phyloP scores from a whole-genome alignment of 2,888 invertebrate species.

The Cloeon dipterum region DNA sequence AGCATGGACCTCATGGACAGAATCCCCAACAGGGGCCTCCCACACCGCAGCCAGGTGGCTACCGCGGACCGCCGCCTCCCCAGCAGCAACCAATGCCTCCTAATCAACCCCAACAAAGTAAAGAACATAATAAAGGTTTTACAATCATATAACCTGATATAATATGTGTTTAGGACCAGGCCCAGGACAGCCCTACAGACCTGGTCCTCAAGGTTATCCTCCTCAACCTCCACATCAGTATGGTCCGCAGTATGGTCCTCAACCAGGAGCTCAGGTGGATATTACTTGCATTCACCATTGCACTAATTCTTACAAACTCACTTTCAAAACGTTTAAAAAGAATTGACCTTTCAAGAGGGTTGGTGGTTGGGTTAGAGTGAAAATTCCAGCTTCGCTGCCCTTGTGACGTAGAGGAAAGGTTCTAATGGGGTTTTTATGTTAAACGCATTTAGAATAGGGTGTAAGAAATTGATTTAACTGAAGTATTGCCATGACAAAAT shows the following conservation, averaged over 20 bases:
- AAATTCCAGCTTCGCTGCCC: too few relatives aligned
- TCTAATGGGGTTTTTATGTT: too few relatives aligned
- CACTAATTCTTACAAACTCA: slow-evolving; percentile 8
- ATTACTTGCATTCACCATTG: slow-evolving; percentile 5
- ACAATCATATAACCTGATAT: background rate
- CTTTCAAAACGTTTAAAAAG: slow-evolving; percentile 9
- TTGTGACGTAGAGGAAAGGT: too few relatives aligned
- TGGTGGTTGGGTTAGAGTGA: too few relatives aligned
- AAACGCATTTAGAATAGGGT: too few relatives aligned
- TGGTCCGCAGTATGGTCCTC: slow-evolving; percentile 10
- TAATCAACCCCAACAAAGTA: background rate
- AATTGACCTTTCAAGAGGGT: too few relatives aligned
- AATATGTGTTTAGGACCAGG: slow-evolving; percentile 9
- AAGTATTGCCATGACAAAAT: too few relatives aligned
- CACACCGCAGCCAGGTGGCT: slow-evolving; percentile 14
- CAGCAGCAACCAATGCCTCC: slow-evolving; percentile 6
- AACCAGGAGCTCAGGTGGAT: slow-evolving; percentile 6
- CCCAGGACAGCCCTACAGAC: slow-evolving; percentile 19
- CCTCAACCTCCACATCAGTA: slow-evolving; percentile 18
- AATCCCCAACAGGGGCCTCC: slow-evolving; percentile 17
- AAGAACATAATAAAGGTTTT: too few relatives aligned
- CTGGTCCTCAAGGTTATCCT: slow-evolving; percentile 26
- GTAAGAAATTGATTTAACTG: too few relatives aligned
- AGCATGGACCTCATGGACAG: slow-evolving; percentile 13
- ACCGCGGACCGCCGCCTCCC: slow-evolving; percentile 18